These are phyloP conservation scores for Limnodromus scolopaceus DNA, from an alignment of 2,797 vertebrate species.

Conservation along the genomic window DNA sequence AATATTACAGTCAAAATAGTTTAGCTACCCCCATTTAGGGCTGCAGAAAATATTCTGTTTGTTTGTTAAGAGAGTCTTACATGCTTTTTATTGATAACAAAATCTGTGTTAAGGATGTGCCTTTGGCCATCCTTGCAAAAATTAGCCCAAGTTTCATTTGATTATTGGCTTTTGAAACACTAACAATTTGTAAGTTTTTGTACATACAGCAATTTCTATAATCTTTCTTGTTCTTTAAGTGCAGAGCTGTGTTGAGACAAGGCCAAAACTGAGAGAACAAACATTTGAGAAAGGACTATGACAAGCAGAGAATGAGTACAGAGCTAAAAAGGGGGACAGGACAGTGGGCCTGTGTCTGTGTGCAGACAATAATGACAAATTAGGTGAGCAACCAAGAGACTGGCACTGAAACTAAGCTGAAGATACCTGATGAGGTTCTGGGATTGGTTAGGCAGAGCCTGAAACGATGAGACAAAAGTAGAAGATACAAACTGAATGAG, in stretches of 20 bases:
- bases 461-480: background rate
- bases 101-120: background rate
- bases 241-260: background rate
- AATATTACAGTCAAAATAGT: background rate
- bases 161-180: background rate
- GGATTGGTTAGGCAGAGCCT: background rate
- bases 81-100: background rate
- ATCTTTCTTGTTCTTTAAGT: background rate
- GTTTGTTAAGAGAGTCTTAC: background rate
- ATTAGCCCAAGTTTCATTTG: background rate
- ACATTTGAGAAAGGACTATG: background rate
- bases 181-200: background rate
- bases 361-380: background rate
- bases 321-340: background rate
- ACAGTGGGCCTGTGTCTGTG: background rate
- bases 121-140: background rate
- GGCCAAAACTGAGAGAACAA: background rate
- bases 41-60: background rate
- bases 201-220: background rate
- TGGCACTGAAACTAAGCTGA: background rate
- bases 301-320: background rate
- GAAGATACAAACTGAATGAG: background rate
- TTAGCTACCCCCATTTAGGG: background rate
- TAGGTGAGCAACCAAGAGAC: background rate
- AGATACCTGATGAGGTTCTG: constrained; percentile 15